These are phyloP conservation scores for Dynastes maya DNA, from an alignment of 2,888 invertebrate genomes.

Conservation along the genomic window DNA sequence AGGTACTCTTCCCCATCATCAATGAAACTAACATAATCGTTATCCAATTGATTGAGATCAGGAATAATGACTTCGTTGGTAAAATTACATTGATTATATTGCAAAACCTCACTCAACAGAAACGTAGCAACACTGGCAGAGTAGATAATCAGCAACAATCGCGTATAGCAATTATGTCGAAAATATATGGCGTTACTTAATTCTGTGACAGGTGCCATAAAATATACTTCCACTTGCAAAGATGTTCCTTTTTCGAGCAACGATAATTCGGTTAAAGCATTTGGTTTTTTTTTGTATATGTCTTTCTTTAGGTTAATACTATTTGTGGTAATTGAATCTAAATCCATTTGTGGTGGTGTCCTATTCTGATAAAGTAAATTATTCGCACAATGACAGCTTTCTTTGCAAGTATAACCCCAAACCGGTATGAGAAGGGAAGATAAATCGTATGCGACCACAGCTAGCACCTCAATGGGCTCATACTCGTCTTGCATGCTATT, in stretches of 20 bases:
- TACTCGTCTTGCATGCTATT: constrained; percentile 18
- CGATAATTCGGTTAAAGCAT: constrained; percentile 55
- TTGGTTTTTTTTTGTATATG: constrained; percentile 42
- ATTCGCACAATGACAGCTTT: constrained; percentile 55
- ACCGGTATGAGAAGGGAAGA: constrained; percentile 54
- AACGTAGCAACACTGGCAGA: constrained; percentile 52
- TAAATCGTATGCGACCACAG: constrained; percentile 54
- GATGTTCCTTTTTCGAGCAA: constrained; percentile 54
- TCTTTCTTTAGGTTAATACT: constrained; percentile 52
- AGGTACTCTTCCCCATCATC: constrained; percentile 31
- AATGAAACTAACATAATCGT: not conserved
- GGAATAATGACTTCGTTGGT: constrained; percentile 52
- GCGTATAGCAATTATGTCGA: constrained; percentile 49
- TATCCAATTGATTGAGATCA: constrained; percentile 51
- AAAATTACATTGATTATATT: constrained; percentile 55
- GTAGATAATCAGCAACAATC: constrained; percentile 57
- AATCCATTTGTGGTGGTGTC: not conserved
- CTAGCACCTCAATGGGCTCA: constrained; percentile 51
- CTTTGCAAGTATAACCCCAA: constrained; percentile 52
- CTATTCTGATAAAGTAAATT: constrained; percentile 49
- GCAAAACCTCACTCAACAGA: constrained; percentile 54
- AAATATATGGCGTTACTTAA: constrained; percentile 36
- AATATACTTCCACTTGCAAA: constrained; percentile 57
- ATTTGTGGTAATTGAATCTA: constrained; percentile 43
- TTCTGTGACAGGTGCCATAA: constrained; percentile 51